A percentile compares a stretch with the other conserved stretches of the same genome.
phyloP scores from a whole-genome alignment of 2,113 vertebrate species.

The Propithecus coquereli region DNA sequence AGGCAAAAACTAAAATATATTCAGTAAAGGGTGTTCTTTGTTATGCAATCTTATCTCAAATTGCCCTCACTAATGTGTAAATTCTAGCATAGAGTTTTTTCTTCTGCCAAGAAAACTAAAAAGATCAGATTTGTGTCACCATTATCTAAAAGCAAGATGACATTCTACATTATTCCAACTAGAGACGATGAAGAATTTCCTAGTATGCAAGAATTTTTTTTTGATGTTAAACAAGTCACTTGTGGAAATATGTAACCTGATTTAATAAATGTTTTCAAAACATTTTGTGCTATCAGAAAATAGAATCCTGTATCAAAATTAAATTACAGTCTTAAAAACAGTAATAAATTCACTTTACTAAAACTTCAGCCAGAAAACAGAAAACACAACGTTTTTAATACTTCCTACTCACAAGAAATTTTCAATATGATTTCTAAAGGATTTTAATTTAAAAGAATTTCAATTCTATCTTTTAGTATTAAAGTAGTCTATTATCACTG shows the following conservation, averaged over 20 bases:
- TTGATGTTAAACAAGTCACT: slow-evolving; percentile 35
- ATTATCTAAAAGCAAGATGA: not conserved
- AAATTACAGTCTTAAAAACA: not conserved
- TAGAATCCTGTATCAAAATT: slow-evolving; percentile 1
- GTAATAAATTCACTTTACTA: slow-evolving; percentile 14
- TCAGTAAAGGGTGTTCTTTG: not conserved
- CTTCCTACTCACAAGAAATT: not conserved
- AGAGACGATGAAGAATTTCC: not conserved
- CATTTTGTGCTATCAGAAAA: not conserved
- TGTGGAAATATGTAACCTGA: not conserved
- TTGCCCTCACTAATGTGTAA: not conserved
- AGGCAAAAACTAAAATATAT: not conserved
- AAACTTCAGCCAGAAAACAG: slow-evolving; percentile 22
- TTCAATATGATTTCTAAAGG: not conserved
- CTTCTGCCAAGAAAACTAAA: slow-evolving; percentile 41
- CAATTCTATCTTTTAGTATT: slow-evolving; percentile 1
- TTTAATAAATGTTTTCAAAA: slow-evolving; percentile 38
- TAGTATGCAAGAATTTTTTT: not conserved
- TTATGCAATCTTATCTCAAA: not conserved
- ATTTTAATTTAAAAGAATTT: slow-evolving; percentile 13
- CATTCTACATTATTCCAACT: slow-evolving; percentile 12
- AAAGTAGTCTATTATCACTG: not conserved
- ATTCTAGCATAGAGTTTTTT: not conserved
- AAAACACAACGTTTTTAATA: not conserved
- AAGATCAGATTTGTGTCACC: not conserved